phyloP scores from a whole-genome alignment of 2,797 vertebrate species.

The Vultur gryphus region DNA sequence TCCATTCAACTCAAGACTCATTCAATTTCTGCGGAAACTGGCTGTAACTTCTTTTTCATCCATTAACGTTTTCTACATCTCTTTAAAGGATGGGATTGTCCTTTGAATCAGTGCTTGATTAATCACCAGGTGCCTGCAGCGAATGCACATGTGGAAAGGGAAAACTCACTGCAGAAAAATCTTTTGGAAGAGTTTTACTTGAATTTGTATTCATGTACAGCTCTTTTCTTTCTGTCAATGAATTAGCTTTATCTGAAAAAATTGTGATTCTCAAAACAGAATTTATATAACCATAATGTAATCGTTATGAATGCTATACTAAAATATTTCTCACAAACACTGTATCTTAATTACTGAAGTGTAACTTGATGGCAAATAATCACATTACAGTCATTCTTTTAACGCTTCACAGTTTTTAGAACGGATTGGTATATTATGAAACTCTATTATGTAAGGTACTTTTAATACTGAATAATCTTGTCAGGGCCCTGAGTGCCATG shows the following conservation, averaged over 20 bases:
- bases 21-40: neutral
- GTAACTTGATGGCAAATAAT: neutral
- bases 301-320: neutral
- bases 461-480: neutral
- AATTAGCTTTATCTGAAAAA: neutral
- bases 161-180: neutral
- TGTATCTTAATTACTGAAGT: neutral
- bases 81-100: neutral
- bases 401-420: neutral
- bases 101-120: neutral
- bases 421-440: neutral
- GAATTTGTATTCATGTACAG: neutral
- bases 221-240: neutral
- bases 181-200: neutral
- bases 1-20: neutral
- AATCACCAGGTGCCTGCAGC: neutral
- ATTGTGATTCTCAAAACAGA: neutral
- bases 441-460: neutral
- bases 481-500: accelerated
- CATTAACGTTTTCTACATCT: neutral
- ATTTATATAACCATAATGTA: neutral
- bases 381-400: neutral
- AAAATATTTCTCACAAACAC: neutral
- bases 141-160: neutral
- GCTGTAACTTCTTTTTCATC: slow-evolving; percentile 12